Evolutionary conservation across 2,797 vertebrate genomes (phyloP).

Genomic region (Mormyrus hasselquistii): DNA sequence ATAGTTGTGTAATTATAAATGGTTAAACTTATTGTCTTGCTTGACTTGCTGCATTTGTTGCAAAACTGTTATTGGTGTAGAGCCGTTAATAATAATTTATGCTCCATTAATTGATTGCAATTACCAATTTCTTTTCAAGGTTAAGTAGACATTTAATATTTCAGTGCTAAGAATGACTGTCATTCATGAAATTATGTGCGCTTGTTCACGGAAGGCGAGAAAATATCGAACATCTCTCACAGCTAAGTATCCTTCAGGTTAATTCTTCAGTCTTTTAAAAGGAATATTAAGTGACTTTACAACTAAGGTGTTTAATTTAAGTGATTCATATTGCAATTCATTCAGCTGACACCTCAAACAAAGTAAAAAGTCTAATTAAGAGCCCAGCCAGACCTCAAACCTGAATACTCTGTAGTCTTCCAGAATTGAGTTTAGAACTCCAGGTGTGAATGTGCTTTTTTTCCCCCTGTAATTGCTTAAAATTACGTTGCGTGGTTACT

Average conservation of each 20-base stretch:
- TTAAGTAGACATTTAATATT: not conserved
- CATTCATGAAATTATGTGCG: not conserved
- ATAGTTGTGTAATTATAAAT: not conserved
- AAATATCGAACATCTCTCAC: not conserved
- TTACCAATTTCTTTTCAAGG: not conserved
- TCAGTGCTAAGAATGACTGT: not conserved
- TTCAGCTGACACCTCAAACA: not conserved
- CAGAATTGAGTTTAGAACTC: not conserved
- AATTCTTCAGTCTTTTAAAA: not conserved
- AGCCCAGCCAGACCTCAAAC: not conserved
- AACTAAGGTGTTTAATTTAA: not conserved
- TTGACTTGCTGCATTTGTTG: not conserved
- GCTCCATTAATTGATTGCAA: not conserved
- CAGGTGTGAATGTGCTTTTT: not conserved
- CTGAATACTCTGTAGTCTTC: not conserved
- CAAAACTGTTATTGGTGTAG: not conserved
- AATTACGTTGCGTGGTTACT: not conserved
- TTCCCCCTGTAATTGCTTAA: not conserved
- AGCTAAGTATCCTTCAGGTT: not conserved
- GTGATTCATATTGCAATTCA: not conserved
- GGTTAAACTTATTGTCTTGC: not conserved
- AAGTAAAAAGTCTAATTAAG: not conserved
- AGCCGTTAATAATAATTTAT: not conserved
- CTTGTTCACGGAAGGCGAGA: not conserved
- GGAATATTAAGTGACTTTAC: not conserved